Evolutionary conservation across 1,140 invertebrate genomes (phyloP).

Genomic region (Drosophila mauritiana): DNA sequence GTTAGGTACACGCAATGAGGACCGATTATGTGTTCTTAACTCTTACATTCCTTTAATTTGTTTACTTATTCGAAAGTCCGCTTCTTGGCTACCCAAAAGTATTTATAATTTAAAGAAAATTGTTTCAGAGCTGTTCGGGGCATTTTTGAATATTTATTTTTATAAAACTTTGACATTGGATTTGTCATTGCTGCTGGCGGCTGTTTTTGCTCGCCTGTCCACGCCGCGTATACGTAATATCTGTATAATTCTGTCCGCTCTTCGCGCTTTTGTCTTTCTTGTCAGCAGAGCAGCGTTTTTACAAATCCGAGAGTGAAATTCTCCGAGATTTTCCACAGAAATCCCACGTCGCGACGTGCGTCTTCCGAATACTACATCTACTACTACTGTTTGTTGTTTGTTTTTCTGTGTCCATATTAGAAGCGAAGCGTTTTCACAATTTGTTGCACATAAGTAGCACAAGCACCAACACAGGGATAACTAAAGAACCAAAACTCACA

Average conservation of each 20-base stretch:
- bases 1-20: neutral
- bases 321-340: conserved; percentile 12
- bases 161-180: conserved; percentile 84
- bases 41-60: neutral
- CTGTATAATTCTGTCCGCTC: conserved; percentile 46
- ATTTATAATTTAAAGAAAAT: conserved; percentile 28
- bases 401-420: conserved; percentile 71
- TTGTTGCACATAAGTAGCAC: conserved; percentile 66
- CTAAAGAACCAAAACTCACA: conserved; percentile 22
- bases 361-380: conserved; percentile 18
- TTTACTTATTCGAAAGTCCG: neutral
- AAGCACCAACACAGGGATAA: conserved; percentile 51
- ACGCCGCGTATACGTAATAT: conserved; percentile 77
- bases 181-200: conserved; percentile 79
- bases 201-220: conserved; percentile 49
- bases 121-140: conserved; percentile 30
- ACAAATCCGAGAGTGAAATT: conserved; percentile 34
- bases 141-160: conserved; percentile 79
- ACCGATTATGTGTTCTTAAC: neutral
- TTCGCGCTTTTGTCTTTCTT: conserved; percentile 8
- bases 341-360: conserved; percentile 3
- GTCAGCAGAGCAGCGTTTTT: conserved; percentile 17
- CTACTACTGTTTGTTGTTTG: conserved; percentile 20
- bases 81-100: conserved; percentile 6
- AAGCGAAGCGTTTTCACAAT: conserved; percentile 49